phyloP scores from a whole-genome alignment of 2,888 invertebrate genomes.

The Eueremaeus valkanovi region DNA sequence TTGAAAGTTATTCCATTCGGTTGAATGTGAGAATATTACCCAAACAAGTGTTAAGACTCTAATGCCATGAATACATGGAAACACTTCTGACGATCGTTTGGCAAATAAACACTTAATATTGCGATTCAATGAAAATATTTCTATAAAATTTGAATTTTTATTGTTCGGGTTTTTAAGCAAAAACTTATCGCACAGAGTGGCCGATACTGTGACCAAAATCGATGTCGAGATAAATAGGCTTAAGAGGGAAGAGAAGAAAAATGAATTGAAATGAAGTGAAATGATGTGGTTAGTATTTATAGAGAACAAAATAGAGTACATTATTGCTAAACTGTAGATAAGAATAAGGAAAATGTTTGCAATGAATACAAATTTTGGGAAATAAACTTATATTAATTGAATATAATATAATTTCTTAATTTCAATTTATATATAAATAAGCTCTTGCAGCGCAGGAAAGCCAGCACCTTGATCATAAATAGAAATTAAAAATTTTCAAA shows the following conservation, averaged over 20 bases:
- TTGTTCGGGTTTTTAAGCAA: neutral
- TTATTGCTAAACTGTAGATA: too few relatives aligned
- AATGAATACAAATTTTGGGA: too few relatives aligned
- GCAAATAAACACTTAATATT: neutral
- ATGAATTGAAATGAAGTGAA: neutral
- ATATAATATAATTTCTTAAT: too few relatives aligned
- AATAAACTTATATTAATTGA: too few relatives aligned
- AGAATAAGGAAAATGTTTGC: too few relatives aligned
- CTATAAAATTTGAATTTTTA: neutral
- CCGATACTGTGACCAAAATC: neutral
- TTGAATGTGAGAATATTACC: neutral
- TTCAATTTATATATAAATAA: too few relatives aligned
- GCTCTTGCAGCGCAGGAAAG: too few relatives aligned
- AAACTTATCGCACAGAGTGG: neutral
- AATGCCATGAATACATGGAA: constrained; percentile 9
- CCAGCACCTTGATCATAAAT: too few relatives aligned
- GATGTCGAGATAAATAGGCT: neutral
- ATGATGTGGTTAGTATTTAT: neutral
- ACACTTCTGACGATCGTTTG: neutral
- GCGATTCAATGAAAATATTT: neutral
- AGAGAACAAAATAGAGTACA: too few relatives aligned
- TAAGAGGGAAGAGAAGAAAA: neutral
- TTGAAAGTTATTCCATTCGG: neutral
- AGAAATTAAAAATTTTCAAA: too few relatives aligned
- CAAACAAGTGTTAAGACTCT: neutral